Percentiles rank a stretch among this genome's conserved stretches.
Conservation (phyloP, 2,113 vertebrate genomes). For the Sitta europaea region DNA sequence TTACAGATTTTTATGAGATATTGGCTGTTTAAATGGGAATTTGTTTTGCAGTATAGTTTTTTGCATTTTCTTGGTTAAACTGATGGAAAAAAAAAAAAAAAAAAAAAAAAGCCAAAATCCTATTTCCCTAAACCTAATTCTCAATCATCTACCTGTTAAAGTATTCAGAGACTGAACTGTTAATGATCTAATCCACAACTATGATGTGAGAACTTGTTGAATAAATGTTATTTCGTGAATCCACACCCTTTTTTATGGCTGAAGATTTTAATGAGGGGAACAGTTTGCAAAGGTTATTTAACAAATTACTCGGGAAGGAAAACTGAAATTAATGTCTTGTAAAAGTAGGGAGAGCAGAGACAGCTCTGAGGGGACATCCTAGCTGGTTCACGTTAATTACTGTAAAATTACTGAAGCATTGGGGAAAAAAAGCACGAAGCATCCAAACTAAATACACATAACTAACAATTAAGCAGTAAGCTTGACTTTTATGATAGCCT, state of each 20-base stretch:
- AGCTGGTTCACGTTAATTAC: neutral
- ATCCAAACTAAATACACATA: conserved; percentile 12
- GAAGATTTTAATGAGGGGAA: neutral
- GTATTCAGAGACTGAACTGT: neutral
- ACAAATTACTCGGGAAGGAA: neutral
- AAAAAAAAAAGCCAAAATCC: neutral
- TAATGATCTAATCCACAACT: neutral
- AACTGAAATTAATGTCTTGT: conserved; percentile 34
- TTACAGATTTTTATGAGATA: neutral
- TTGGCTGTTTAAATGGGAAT: neutral
- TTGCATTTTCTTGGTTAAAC: neutral
- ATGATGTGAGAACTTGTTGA: neutral
- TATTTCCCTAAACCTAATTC: neutral
- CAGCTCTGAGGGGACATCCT: conserved; percentile 11
- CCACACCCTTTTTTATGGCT: neutral
- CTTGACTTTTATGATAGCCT: conserved; percentile 2
- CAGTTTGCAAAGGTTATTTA: neutral
- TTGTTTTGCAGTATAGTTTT: neutral
- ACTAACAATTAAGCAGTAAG: neutral
- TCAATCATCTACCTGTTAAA: neutral
- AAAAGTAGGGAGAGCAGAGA: conserved; percentile 23
- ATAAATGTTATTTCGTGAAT: neutral
- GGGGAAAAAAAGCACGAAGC: conserved; percentile 29
- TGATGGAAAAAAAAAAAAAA: neutral
- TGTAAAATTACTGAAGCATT: conserved; percentile 30